Evolutionary conservation across 2,797 vertebrate species (phyloP), one percentile per base, ranked within the genome.

Genomic region (Galagoides demidoff): DNA sequence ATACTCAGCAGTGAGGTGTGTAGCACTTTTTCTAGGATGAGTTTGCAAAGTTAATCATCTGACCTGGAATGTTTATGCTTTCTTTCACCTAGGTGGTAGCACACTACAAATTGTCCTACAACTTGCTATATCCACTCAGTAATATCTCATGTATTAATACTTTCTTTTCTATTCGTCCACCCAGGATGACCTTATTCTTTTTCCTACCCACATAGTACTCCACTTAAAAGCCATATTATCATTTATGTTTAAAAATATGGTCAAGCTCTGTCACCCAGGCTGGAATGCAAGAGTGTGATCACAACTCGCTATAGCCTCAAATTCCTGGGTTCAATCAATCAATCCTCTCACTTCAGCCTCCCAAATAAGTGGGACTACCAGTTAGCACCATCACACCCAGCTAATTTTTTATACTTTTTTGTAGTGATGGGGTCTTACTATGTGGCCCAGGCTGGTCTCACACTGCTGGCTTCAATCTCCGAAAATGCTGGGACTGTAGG

Each of bases 141-240:
- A 25, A 3, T 7, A 20, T 27, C 77, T 92, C 76, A 8, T 1
- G 19, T 7, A 52, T 52, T 52, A 52, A 52, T 17, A 12, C 37
- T 19, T 23, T 76, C 43, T 82, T 64, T 39, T 57, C 31, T 57
- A 8, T 4, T 39, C 70, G 55, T n/a, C 6, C 14, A 6, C 43
- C 27, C 0, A 22, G 31, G 34, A 31, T 2, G 0, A 20, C 11
- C 19, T 2, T 3, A 1, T 61, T 68, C 81, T 71, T 88, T 92
- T 78, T 79, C 85, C 83, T 74, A 2, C 55, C 59, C 63, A 27
- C 3, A 13, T 39, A 49, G 70, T 63, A 74, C 52, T 95, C 59
- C 71, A 57, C 43, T 23, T 7, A 57, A 31, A 39, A 12, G 29
- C 2, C 10, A 0, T 12, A 3, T 2, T 25, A 9, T 19, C 1